Evolutionary conservation across 2,113 vertebrate species (phyloP), one percentile per base, ranked within the genome.

Genomic region (Xenopus laevis): DNA sequence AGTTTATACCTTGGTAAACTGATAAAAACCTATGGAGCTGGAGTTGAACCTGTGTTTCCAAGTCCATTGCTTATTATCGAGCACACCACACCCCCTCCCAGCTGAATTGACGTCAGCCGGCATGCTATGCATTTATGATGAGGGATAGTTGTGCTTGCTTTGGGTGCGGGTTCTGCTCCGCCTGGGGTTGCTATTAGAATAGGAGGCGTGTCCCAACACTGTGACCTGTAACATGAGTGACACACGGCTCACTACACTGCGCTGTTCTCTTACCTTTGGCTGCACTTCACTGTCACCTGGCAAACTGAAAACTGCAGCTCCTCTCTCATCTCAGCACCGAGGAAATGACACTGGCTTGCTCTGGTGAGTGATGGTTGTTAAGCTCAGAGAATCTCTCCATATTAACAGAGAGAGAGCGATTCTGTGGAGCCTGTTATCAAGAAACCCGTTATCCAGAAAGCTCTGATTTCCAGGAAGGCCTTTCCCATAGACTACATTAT

Each of bases 21-120:
- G 52, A 61, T 58, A n/a, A 15, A 27, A 16, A 17, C 1, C 16
- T 68, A 15, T 18, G 45, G 5, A 65, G 16, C 47, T 76, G 13
- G 59, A 70, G 47, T 76, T 70, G 74, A 76, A 69, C 74, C 66
- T 23, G 74, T 27, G 70, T 76, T 70, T 69, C 74, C 74, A 76
- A 76, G 74, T 76, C 74, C 74, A 76, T 27, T 11, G 47, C 52
- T 64, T 20, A 33, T 69, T 76, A 76, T 69, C 66, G 44, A 21
- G 15, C 30, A 1, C 13, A 23, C 59, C 66, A n/a, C 66, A 13
- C 74, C 46, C 47, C 74, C 74, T 69, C 59, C 66, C 59, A 46
- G 66, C 66, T 76, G 58, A 0, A 69, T 76, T 76, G 74, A 76
- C 74, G 74, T 76, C 74, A 76, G 66, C 9, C 18, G 63, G 74